Conservation (phyloP, 2,113 vertebrate genomes). For the Chlamydotis undulata region DNA sequence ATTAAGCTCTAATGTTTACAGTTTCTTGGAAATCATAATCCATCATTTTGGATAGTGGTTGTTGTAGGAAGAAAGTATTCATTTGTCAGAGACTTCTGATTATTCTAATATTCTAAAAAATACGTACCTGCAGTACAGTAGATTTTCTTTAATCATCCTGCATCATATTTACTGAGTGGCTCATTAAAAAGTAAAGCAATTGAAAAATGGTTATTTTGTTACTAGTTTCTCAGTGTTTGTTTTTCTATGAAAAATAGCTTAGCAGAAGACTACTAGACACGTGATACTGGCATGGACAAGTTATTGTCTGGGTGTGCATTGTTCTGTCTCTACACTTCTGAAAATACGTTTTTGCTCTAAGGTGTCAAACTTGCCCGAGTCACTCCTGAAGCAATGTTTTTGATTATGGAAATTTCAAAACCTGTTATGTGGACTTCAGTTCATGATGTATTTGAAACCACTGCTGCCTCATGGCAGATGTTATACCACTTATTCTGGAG, state of each 20-base stretch:
- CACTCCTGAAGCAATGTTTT: not conserved
- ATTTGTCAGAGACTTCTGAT: not conserved
- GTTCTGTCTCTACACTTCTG: not conserved
- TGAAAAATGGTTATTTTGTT: not conserved
- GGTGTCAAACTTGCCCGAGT: not conserved
- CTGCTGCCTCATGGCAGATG: not conserved
- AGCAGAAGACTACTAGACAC: not conserved
- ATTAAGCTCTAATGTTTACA: not conserved
- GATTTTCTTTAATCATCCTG: not conserved
- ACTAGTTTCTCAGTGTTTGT: not conserved
- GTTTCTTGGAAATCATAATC: conserved; percentile 1
- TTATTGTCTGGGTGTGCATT: not conserved
- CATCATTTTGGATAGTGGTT: not conserved
- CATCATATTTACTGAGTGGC: not conserved
- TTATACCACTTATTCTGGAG: not conserved
- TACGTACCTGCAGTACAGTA: not conserved
- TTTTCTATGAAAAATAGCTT: not conserved
- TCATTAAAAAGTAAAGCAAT: not conserved
- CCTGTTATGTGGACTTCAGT: not conserved
- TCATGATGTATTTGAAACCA: not conserved
- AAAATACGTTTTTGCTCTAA: not conserved
- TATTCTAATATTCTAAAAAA: not conserved
- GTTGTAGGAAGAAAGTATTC: not conserved
- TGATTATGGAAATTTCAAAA: not conserved
- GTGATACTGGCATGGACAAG: not conserved